These are phyloP conservation scores for Chloroceryle aenea DNA, from an alignment of 2,113 vertebrate species.

Conservation along the genomic window DNA sequence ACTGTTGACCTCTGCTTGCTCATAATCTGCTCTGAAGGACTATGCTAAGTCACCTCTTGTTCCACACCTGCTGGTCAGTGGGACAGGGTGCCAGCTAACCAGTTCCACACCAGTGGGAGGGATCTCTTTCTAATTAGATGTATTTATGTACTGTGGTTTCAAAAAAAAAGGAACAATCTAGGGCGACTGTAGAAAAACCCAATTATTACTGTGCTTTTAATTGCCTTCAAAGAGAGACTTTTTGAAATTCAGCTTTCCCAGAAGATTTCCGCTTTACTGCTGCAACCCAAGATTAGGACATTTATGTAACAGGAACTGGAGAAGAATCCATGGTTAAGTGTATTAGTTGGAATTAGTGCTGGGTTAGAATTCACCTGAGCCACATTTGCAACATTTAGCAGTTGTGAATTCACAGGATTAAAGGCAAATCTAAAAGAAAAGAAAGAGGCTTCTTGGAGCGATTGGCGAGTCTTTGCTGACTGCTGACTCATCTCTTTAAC, in stretches of 20 bases:
- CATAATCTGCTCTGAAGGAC: slow-evolving; percentile 13
- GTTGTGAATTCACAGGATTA: not conserved
- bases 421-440: slow-evolving; percentile 37
- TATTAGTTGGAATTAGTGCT: slow-evolving; percentile 48
- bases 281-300: slow-evolving; percentile 42
- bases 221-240: not conserved
- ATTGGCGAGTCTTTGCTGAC: not conserved
- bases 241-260: not conserved
- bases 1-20: not conserved
- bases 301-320: slow-evolving; percentile 28
- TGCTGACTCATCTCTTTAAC: not conserved
- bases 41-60: not conserved
- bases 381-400: not conserved
- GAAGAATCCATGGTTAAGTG: not conserved
- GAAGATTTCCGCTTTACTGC: not conserved
- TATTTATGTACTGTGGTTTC: not conserved
- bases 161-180: not conserved
- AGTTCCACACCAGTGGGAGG: not conserved
- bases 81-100: not conserved
- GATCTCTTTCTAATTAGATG: not conserved
- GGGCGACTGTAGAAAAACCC: not conserved
- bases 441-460: slow-evolving; percentile 58
- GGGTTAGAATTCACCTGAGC: slow-evolving; percentile 52
- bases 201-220: not conserved
- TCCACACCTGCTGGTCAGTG: slow-evolving; percentile 2